phyloP scores from a whole-genome alignment of 2,797 vertebrate species.

The Cyprinella venusta region DNA sequence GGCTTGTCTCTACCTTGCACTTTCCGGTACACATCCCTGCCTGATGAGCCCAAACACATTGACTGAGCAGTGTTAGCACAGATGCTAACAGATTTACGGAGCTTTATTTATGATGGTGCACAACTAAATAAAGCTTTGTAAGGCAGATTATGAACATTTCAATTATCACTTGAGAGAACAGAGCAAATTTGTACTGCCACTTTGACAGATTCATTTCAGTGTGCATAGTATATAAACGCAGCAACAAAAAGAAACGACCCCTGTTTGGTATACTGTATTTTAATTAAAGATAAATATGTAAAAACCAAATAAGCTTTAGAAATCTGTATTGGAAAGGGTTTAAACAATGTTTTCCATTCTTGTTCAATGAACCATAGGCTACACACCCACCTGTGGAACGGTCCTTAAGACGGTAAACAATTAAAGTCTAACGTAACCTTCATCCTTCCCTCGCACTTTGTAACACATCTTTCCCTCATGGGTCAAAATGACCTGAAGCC shows the following conservation, averaged over 20 bases:
- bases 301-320: neutral
- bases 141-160: neutral
- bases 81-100: neutral
- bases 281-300: no score
- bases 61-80: constrained; percentile 33
- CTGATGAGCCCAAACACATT: constrained; percentile 77
- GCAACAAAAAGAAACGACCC: neutral
- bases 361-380: no score
- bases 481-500: no score
- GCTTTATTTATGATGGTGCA: neutral
- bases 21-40: constrained; percentile 90
- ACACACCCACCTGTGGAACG: no score
- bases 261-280: neutral
- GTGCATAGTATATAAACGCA: neutral
- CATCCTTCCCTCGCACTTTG: no score
- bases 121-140: neutral
- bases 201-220: neutral
- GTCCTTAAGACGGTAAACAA: no score
- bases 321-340: neutral
- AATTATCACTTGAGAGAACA: constrained; percentile 11
- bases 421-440: no score
- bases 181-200: neutral
- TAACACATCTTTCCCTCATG: no score
- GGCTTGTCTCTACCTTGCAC: constrained; percentile 88
- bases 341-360: no score